Evolutionary conservation across 2,113 vertebrate genomes (phyloP), one percentile per base, ranked within the genome.

Genomic region (Clinocottus analis): DNA sequence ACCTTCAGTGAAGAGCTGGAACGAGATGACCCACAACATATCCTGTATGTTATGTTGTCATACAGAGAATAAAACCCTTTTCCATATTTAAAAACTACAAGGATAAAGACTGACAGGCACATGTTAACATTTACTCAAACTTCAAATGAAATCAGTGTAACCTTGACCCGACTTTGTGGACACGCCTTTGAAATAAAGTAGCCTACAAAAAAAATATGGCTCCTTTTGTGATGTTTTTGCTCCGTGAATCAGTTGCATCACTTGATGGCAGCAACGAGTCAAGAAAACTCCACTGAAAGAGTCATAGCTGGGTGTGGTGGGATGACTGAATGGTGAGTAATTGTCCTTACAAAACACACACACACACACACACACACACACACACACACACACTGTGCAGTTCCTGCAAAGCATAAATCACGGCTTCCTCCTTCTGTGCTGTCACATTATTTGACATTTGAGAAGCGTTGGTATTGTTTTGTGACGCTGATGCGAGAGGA

Each of bases 291-390:
- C 12, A 27, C 39, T 33, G 41, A n/a, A 14, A 29, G 66, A 55
- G 27, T 68, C 63, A 70, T 47, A 60, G 41, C 19, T 5, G 37
- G 83, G 85, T 11, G 55, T 71, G 82, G 66, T 31, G 41, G 8
- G 31, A 78, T 74, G 82, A 82, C 81, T 70, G 45, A 13, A 68
- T 56, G 47, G 35, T 86, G 86, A 85, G 79, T 75, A 84, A 86
- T 23, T 69, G 67, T 5, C 21, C 2, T 81, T 80, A 2, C 62
- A 39, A 37, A 65, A 23, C 21, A 45, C 16, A 65, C 45, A 27
- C 49, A 68, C 13, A n/a, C 43, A 41, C 27, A 11, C 12, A 45
- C 33, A n/a, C n/a, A n/a, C n/a, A n/a, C 21, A 45, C 16, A 65
- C 45, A 27, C 49, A 68, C 13, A n/a, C 43, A 41, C 27, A 11